Evolutionary conservation across 2,113 vertebrate genomes (phyloP).

Genomic region (Syngnathus typhle): DNA sequence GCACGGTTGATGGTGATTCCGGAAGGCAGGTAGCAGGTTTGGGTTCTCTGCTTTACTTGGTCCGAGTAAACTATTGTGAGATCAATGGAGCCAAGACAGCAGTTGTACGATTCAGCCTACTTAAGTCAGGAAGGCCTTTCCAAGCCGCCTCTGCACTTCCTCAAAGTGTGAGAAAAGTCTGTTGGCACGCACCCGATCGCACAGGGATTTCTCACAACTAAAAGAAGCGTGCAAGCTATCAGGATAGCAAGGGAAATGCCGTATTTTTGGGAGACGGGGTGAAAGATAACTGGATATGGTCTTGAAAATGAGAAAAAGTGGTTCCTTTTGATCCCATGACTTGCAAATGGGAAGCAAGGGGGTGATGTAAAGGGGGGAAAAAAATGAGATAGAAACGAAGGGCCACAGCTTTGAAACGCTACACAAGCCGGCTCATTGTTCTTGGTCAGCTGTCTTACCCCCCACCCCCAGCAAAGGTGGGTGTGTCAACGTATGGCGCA

Average conservation of each 20-base stretch:
- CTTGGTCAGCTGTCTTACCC: conserved; percentile 66
- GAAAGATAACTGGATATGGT: background rate
- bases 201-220: conserved; percentile 15
- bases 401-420: conserved; percentile 68
- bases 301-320: conserved; percentile 29
- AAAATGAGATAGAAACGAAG: background rate
- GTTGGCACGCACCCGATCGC: conserved; percentile 11
- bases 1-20: background rate
- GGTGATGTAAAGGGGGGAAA: background rate
- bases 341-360: conserved; percentile 22
- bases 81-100: conserved; percentile 7
- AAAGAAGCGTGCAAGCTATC: conserved; percentile 19
- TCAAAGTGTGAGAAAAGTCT: conserved; percentile 60
- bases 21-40: background rate
- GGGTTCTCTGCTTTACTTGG: background rate
- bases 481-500: conserved; percentile 27
- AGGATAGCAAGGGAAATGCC: background rate
- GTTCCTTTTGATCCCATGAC: conserved; percentile 44
- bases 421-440: conserved; percentile 69
- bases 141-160: conserved; percentile 60
- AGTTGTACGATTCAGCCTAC: conserved; percentile 35
- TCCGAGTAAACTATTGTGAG: background rate
- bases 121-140: conserved; percentile 51
- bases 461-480: conserved; percentile 31
- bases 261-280: background rate